These are phyloP conservation scores for Punctoribates punctum DNA, from an alignment of 2,888 invertebrate species.

Conservation along the genomic window DNA sequence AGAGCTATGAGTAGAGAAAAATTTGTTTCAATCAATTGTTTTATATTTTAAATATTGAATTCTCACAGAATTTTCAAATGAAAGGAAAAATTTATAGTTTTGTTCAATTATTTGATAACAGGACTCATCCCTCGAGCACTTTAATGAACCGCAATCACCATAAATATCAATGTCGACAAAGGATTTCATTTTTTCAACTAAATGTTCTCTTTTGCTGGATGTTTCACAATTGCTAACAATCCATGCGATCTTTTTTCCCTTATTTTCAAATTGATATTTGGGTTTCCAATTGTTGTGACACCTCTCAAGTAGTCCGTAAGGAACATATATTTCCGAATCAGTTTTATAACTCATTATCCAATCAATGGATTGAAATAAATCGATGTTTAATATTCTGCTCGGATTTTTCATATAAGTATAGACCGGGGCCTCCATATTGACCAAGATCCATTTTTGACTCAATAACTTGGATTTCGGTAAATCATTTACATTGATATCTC, in stretches of 20 bases:
- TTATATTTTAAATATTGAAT: background rate
- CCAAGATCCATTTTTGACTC: constrained; percentile 29
- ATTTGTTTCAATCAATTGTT: too few relatives aligned
- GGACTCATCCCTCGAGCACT: background rate
- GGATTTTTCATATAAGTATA: constrained; percentile 2
- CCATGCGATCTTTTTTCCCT: constrained; percentile 4
- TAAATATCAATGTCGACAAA: constrained; percentile 23
- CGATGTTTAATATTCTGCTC: background rate
- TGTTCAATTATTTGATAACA: background rate
- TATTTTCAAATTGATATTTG: background rate
- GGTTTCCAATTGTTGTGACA: background rate
- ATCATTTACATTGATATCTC: constrained; percentile 30
- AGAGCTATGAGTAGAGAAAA: constrained; percentile 6
- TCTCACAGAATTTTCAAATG: constrained; percentile 38
- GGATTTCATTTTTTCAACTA: background rate
- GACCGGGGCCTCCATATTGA: constrained; percentile 37
- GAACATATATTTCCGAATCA: constrained; percentile 30
- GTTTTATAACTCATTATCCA: constrained; percentile 34
- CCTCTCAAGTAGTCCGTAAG: constrained; percentile 23
- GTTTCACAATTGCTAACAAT: constrained; percentile 33
- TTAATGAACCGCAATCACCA: background rate
- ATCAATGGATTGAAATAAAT: background rate
- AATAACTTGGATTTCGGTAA: background rate
- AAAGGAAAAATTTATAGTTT: constrained; percentile 32
- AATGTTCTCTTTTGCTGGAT: constrained; percentile 3